Evolutionary conservation across 2,888 invertebrate species (phyloP), one percentile per base, ranked within the genome.

Genomic region (Macrosiphum euphorbiae): DNA sequence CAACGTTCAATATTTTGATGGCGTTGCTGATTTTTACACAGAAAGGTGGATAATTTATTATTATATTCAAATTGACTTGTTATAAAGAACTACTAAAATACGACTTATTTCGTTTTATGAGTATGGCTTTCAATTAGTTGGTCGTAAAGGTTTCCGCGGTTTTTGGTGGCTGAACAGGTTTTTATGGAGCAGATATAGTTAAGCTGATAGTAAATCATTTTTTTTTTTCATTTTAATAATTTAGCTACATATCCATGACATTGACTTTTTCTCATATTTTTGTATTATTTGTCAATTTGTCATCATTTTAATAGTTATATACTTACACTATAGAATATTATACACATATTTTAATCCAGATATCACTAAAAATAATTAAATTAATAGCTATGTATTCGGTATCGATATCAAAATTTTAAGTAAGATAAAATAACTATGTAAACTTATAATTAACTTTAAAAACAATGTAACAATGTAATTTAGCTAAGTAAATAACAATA

Each of bases 41-140:
- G 20, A 35, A 78, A 78, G 20, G 0, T 35, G 8, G 35, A 78
- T 78, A 78, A 78, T 78, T 78, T 78, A 78, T 78, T 85, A 16
- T 85, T 90, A 10, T 20, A 1, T 90, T 90, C n/a, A n/a, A 61
- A 89, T 89, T 89, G 61, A 90, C 89, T 90, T 28, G n/a, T 67
- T 90, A n/a, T 35, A 78, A 16, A 20, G 78, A 8, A 35, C 78
- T 78, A 35, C 8, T 58, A 58, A 44, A 89, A 44, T 44, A 58
- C 58, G 28, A 44, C 44, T 89, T 26, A 44, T 44, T 78, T 20
- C 13, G 35, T 61, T 90, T 90, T 67, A 90, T 50, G 90, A 47
- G 47, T 50, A n/a, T 11, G n/a, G 35, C 47, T 50, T 90, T 67
- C 90, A 78, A 78, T 90, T 67, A 90, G 28, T n/a, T 44, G 24